Evolutionary conservation across 2,113 vertebrate genomes (phyloP), one percentile per base, ranked within the genome.

Genomic region (Channa maculata): DNA sequence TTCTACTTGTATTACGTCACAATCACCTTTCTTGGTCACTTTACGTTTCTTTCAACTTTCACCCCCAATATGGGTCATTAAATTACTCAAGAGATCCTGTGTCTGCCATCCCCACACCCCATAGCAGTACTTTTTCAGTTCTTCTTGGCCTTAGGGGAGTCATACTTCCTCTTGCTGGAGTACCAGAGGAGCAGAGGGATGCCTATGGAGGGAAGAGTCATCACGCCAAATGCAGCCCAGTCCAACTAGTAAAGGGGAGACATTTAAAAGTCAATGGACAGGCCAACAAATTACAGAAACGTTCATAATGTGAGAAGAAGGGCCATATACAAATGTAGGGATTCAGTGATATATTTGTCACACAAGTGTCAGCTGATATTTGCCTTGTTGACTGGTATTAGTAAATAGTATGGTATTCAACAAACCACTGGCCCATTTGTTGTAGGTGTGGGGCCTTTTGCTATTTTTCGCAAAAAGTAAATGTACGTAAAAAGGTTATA

Each of bases 121-220:
- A 9, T 15, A 14, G 6, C 0, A 1, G 15, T 2, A 24, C 5
- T 8, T 8, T 2, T 36, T 97, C 93, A 99, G 93, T 98, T 98
- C 93, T 98, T 98, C 93, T 97, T 99, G 84, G 91, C 78, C 77
- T 97, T 98, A 38, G 96, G 95, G 0, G 95, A 96, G 89, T 99
- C 97, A 0, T 99, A 99, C 72, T 99, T 99, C 45, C 96, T 95
- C 88, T 98, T 99, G 94, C 97, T 99, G 4, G 98, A 98, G 83
- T 96, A 99, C 97, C 98, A 99, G 38, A 99, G 90, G n/a, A 99
- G 94, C 83, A 99, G 94, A 0, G 97, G 98, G 87, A 99, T 96
- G 33, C 97, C 97, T 0, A 99, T 98, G 86, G 98, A 99, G 1
- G 98, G 98, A 5, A 99, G 91, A 0, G 98, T 99, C 98, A 99